Evolutionary conservation across 1,140 invertebrate species (phyloP).

Genomic region (Globodera ellingtonae): DNA sequence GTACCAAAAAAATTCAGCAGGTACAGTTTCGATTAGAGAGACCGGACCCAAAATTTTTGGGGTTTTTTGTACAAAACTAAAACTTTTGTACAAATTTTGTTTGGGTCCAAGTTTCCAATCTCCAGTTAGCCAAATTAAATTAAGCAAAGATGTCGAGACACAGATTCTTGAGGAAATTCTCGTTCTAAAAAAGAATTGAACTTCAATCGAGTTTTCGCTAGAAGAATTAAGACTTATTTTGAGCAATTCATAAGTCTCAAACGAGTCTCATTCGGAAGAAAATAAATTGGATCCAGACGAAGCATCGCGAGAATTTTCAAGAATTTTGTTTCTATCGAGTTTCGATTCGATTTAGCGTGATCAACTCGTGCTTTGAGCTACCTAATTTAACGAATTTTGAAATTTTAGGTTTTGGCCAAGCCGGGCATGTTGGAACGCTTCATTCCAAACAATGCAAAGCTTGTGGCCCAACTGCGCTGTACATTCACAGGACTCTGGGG

Average conservation of each 20-base stretch:
- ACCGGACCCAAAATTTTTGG: not conserved
- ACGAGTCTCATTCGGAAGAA: not conserved
- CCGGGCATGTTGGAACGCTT: slow-evolving; percentile 13
- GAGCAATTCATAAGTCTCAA: not conserved
- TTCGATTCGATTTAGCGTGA: not conserved
- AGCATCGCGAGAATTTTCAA: not conserved
- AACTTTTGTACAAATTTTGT: not conserved
- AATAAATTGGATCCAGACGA: not conserved
- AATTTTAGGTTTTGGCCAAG: slow-evolving; percentile 6
- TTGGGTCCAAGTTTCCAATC: not conserved
- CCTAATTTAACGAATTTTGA: not conserved
- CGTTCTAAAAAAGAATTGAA: too few species aligned
- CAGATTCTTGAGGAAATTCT: not conserved
- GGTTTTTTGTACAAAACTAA: not conserved
- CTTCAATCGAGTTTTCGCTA: too few species aligned
- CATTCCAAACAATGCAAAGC: not conserved
- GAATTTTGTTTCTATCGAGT: not conserved
- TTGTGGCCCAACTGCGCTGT: not conserved
- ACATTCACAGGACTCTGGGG: slow-evolving; percentile 25
- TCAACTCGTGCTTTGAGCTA: not conserved
- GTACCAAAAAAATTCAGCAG: slow-evolving; percentile 18
- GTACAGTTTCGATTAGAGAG: not conserved
- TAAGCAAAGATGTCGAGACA: not conserved
- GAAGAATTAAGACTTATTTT: not conserved
- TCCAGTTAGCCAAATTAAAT: not conserved